Conservation (phyloP, 2,113 vertebrate species). For the Macrotis lagotis region DNA sequence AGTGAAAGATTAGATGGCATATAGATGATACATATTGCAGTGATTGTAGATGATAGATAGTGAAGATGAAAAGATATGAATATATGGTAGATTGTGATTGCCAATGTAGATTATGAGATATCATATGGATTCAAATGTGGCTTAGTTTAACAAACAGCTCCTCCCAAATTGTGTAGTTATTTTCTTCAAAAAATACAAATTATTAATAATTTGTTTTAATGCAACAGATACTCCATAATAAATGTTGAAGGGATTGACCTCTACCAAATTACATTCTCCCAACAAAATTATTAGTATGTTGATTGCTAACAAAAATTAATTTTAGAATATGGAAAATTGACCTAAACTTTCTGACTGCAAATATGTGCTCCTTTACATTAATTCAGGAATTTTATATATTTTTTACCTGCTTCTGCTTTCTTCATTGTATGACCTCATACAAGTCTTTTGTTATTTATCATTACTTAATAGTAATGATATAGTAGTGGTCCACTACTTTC, state of each 20-base stretch:
- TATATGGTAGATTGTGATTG: neutral
- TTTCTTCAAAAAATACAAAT: neutral
- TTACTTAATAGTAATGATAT: neutral
- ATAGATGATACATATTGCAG: neutral
- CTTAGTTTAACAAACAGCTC: neutral
- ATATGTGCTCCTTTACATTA: neutral
- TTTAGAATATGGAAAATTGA: neutral
- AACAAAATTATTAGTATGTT: neutral
- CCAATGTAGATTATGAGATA: neutral
- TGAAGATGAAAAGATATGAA: neutral
- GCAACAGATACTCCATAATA: neutral
- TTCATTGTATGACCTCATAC: neutral
- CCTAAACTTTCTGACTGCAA: neutral
- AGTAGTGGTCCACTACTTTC: neutral
- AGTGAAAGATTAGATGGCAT: neutral
- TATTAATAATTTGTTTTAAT: neutral
- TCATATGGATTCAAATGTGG: neutral
- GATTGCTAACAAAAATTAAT: neutral
- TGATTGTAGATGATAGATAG: neutral
- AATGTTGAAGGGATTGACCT: neutral
- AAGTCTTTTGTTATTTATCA: neutral
- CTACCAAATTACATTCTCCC: neutral
- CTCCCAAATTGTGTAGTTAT: neutral
- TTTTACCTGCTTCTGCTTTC: neutral
- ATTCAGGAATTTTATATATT: neutral